Conservation (phyloP, 30 jellyfish, hydroid and myxozoan species). For the Cassiopea andromeda region DNA sequence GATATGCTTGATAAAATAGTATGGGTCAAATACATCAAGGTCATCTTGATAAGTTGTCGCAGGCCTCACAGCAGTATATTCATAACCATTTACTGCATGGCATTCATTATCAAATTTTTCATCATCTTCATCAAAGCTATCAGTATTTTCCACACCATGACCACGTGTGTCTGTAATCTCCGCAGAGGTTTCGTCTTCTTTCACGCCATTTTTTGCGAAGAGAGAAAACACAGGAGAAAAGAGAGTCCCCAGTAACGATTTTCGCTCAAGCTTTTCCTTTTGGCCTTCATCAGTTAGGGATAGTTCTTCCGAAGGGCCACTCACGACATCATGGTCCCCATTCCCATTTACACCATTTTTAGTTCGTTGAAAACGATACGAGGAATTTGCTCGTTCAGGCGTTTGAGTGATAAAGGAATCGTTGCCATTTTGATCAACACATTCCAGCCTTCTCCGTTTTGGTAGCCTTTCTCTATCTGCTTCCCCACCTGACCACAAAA, state of each 20-base stretch:
- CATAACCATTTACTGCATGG: constrained; percentile 41
- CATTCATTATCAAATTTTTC: constrained; percentile 18
- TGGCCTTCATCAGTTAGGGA: constrained; percentile 15
- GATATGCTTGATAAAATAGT: constrained; percentile 77
- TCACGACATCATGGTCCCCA: constrained; percentile 9
- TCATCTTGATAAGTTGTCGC: constrained; percentile 57
- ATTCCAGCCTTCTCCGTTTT: constrained; percentile 58
- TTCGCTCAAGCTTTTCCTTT: constrained; percentile 53
- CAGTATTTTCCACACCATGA: constrained; percentile 12
- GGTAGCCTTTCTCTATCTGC: constrained; percentile 43
- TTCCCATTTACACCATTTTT: constrained; percentile 11
- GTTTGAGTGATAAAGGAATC: constrained; percentile 60
- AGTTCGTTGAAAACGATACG: constrained; percentile 24
- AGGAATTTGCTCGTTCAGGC: constrained; percentile 50
- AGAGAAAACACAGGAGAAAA: constrained; percentile 97
- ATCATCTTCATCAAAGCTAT: constrained; percentile 13
- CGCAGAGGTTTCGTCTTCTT: constrained; percentile 46
- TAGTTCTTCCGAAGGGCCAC: constrained; percentile 13
- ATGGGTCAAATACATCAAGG: constrained; percentile 90
- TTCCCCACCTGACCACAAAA: constrained; percentile 81
- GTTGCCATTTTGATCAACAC: constrained; percentile 82
- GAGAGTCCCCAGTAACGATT: constrained; percentile 87
- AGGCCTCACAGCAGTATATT: constrained; percentile 42
- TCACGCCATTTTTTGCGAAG: constrained; percentile 74
- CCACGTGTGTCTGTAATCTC: constrained; percentile 62